Base-by-base conservation (phyloP, 2,888 invertebrate species). In the Prenolepis imparis region DNA sequence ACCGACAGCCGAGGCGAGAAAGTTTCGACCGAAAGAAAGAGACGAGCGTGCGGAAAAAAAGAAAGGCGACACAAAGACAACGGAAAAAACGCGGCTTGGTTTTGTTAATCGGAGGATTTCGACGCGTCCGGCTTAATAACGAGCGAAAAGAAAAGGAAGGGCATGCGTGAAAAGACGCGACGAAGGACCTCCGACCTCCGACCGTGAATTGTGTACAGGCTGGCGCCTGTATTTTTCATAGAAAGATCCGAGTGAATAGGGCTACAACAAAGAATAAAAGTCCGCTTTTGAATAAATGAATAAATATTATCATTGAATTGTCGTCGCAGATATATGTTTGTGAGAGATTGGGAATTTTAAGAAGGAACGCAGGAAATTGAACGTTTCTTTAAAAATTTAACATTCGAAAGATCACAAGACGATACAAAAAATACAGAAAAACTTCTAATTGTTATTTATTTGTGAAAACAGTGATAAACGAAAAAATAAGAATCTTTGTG, bases 71-170 rank as follows among this genome's bases (percentile, higher is more conserved):
- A 88, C 86, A 86, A 84, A 63, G 48, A 1, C 57, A 55, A 57
- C 55, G 72, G 28, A n/a, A 72, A 86, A 84, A 87, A 83, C 70
- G 86, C 72, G 84, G 89, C 86, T 86, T 87, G 88, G 88, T 89
- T 88, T 88, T 85, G 87, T 90, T 87, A 89, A 89, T 89, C 89
- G 87, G 90, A 89, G 81, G 86, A 89, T 86, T 89, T 85, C 84
- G 78, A 86, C 87, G 90, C 83, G 88, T 84, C 70, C 74, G 73
- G 87, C 85, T 72, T 87, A 90, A 91, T 89, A 90, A 91, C 89
- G 89, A 91, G 89, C 88, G 48, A 57, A 44, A 57, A 48, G 39
- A 84, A 64, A 52, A 63, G 61, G 64, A 52, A 3, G 55, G 44
- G 44, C 55, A n/a, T 9, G n/a, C 63, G 81, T 81, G 61, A 61